Percentiles rank a stretch among this genome's conserved stretches.
Evolutionary conservation across 2,888 invertebrate species (phyloP).

Genomic region (Mythimna vitellina): DNA sequence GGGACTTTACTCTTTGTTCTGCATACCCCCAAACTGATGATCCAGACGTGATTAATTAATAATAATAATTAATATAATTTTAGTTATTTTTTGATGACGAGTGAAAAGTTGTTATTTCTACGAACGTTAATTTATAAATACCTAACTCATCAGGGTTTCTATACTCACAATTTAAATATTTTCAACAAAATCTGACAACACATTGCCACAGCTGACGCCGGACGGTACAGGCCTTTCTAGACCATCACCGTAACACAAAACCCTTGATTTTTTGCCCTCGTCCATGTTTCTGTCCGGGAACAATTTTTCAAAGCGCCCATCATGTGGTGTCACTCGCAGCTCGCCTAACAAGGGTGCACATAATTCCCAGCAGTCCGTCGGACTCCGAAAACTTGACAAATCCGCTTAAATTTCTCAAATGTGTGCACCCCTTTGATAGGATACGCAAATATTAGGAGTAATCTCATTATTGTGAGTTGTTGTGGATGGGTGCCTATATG

Average conservation of each 20-base stretch:
- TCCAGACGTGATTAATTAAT: too few species aligned
- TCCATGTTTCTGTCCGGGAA: conserved; percentile 49
- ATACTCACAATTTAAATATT: conserved; percentile 14
- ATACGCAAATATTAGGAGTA: conserved; percentile 73
- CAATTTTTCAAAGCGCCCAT: conserved; percentile 68
- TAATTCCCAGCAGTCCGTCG: conserved; percentile 77
- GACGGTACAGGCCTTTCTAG: conserved; percentile 8
- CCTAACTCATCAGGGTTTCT: neutral
- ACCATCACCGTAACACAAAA: conserved; percentile 38
- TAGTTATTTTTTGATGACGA: neutral
- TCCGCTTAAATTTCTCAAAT: conserved; percentile 83
- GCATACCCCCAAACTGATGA: too few species aligned
- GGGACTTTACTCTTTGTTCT: too few species aligned
- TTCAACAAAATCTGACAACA: conserved; percentile 15
- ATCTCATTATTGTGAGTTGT: conserved; percentile 74
- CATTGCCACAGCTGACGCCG: conserved; percentile 31
- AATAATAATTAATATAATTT: too few species aligned
- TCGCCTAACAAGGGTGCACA: conserved; percentile 78
- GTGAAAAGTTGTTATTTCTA: neutral
- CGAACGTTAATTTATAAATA: neutral
- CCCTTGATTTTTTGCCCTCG: conserved; percentile 59
- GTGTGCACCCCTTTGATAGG: conserved; percentile 70
- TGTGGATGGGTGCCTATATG: conserved; percentile 49
- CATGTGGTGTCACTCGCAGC: conserved; percentile 78
- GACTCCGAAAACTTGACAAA: conserved; percentile 80